Conservation (phyloP, 2,888 invertebrate genomes). For the Sicus ferrugineus region DNA sequence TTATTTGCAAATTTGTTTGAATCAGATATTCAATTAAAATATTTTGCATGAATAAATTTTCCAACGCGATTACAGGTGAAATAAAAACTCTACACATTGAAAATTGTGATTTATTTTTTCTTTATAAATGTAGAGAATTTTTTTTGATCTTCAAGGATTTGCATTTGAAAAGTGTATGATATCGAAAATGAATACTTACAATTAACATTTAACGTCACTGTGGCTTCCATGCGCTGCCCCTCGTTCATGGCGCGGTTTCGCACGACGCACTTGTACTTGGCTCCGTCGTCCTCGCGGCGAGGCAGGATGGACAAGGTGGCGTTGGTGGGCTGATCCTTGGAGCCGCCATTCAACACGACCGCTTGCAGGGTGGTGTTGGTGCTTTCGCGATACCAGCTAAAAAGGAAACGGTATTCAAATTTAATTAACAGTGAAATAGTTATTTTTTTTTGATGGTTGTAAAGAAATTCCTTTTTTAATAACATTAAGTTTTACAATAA, state of each 20-base stretch:
- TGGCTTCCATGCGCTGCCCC: constrained; percentile 80
- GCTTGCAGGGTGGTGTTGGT: constrained; percentile 77
- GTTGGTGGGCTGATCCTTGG: constrained; percentile 77
- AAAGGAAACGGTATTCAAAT: too few relatives aligned
- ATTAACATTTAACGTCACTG: constrained; percentile 84
- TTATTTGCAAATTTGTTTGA: neutral
- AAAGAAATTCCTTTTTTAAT: too few relatives aligned
- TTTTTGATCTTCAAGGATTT: too few relatives aligned
- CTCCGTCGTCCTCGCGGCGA: constrained; percentile 83
- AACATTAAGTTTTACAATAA: too few relatives aligned
- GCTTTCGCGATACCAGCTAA: constrained; percentile 83
- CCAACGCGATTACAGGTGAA: too few relatives aligned
- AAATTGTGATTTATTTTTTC: too few relatives aligned
- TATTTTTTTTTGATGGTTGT: constrained; percentile 25
- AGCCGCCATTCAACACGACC: constrained; percentile 74
- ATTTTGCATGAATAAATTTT: neutral
- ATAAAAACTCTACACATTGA: too few relatives aligned
- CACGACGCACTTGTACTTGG: constrained; percentile 84
- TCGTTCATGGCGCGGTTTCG: constrained; percentile 89
- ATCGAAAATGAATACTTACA: constrained; percentile 79
- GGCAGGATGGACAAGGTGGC: constrained; percentile 80
- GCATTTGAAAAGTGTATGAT: too few relatives aligned
- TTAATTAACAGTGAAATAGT: too few relatives aligned
- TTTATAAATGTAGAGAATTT: too few relatives aligned
- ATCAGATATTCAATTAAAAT: neutral